Evolutionary conservation across 64 coral and sea anemone species (phyloP), one percentile per base, ranked within the genome.

Genomic region (Stichodactyla mertensii): DNA sequence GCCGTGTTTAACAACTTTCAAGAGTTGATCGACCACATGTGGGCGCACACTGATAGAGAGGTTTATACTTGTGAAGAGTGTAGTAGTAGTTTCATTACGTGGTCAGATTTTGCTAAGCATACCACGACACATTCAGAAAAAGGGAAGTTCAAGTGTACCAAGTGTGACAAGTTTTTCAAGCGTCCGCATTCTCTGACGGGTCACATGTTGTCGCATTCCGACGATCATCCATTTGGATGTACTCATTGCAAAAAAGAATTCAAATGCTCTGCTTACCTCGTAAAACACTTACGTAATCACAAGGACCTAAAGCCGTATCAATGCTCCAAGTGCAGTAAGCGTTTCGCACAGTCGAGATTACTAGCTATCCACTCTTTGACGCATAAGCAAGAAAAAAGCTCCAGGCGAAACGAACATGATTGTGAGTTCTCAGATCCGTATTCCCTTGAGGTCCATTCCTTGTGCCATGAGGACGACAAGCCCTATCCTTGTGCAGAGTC

Each of bases 141-240:
- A 22, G 56, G 54, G 9, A 85, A 61, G n/a, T 64, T 85, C 56
- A 81, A 20, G 15, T 85, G 83, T 31, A 64, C 60, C 1, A 60
- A 61, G 55, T 85, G 88, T 19, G 79, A 84, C 4, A 83, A 71
- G 24, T 11, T 18, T 20, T 84, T 89, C 19, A 71, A 45, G 31
- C 45, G 58, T 0, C 19, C 23, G 7, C 23, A 22, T 71, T 56
- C n/a, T 16, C 23, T 89, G 7, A 70, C 26, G 0, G n/a, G 19
- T 4, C 88, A 89, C 52, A 83, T 82, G 77, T 26, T 52, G 20
- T 71, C 27, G 1, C 87, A 88, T 28, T 81, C 87, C 51, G 79
- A 71, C 16, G 87, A 88, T 6, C 55, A 82, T 71, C 87, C 87
- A 82, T 88, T 57, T 57, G 54, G 58, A 9, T 88, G 87, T 10